A percentile compares a stretch with the other conserved stretches of the same genome.
phyloP scores from a whole-genome alignment of 2,888 invertebrate species.

The Cosmopolites sordidus region DNA sequence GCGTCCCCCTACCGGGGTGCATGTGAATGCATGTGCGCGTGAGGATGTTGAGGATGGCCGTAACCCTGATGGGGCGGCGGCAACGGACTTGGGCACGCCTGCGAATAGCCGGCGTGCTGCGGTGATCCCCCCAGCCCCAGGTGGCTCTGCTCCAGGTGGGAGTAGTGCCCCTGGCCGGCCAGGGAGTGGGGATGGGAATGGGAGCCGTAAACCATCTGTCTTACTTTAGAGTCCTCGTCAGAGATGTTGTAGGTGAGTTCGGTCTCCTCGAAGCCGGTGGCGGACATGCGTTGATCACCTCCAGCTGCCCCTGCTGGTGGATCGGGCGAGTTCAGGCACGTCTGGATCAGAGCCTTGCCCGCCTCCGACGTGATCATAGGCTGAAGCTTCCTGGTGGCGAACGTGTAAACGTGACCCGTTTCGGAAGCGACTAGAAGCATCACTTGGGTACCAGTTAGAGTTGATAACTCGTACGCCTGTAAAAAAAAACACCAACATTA shows the following conservation, averaged over 20 bases:
- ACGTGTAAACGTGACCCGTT: constrained; percentile 99
- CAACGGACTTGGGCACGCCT: constrained; percentile 70
- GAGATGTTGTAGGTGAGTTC: constrained; percentile 95
- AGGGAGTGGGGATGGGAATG: constrained; percentile 62
- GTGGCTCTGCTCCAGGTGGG: constrained; percentile 46
- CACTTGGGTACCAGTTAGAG: constrained; percentile 98
- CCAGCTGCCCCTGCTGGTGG: constrained; percentile 63
- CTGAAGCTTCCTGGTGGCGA: constrained; percentile 96
- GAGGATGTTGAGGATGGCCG: constrained; percentile 69
- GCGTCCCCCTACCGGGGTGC: constrained; percentile 67
- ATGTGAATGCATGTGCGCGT: constrained; percentile 67
- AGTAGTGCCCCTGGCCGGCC: constrained; percentile 45
- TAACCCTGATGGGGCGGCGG: constrained; percentile 56
- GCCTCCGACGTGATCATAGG: constrained; percentile 99
- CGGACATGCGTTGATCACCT: constrained; percentile 94
- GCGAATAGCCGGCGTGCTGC: constrained; percentile 54
- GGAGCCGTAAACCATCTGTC: constrained; percentile 84
- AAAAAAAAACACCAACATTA: constrained; percentile 37
- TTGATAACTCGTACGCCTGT: constrained; percentile 98
- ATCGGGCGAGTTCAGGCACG: constrained; percentile 96
- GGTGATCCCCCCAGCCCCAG: constrained; percentile 48
- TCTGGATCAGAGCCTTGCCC: constrained; percentile 97
- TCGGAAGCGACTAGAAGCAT: constrained; percentile 99
- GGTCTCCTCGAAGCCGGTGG: constrained; percentile 97
- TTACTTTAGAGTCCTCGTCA: constrained; percentile 96